Evolutionary conservation across 1,140 invertebrate species (phyloP).

Genomic region (Apis cerana): DNA sequence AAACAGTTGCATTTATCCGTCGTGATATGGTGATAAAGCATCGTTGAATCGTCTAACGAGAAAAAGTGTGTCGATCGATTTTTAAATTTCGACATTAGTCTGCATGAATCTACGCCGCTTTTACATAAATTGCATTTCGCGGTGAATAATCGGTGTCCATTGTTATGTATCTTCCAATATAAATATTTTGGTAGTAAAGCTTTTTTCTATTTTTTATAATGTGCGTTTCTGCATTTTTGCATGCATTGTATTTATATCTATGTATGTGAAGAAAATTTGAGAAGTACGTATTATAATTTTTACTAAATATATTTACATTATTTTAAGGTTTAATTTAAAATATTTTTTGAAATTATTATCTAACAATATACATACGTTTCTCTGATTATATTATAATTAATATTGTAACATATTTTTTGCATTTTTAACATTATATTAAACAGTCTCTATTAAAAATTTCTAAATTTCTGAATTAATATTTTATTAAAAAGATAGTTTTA

Average conservation of each 20-base stretch:
- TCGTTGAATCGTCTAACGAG: slow-evolving; percentile 2
- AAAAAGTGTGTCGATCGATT: slow-evolving; percentile 38
- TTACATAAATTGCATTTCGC: slow-evolving; percentile 21
- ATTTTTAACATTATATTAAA: too few relatives aligned
- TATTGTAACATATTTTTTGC: too few relatives aligned
- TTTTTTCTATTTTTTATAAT: too few relatives aligned
- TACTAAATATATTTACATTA: not conserved
- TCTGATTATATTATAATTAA: too few relatives aligned
- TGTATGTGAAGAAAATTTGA: not conserved
- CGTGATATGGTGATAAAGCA: not conserved
- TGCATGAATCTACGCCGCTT: not conserved
- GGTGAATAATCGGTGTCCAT: not conserved
- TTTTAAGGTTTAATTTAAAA: too few relatives aligned
- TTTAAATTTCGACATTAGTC: not conserved
- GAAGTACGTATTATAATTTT: not conserved
- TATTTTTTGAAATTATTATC: too few relatives aligned
- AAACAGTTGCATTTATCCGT: slow-evolving; percentile 27
- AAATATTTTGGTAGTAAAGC: not conserved
- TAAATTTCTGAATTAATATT: too few relatives aligned
- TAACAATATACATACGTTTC: too few relatives aligned
- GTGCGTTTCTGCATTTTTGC: not conserved
- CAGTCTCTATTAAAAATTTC: too few relatives aligned
- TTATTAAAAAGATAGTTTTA: too few relatives aligned
- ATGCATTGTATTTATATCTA: too few relatives aligned
- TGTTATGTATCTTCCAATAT: not conserved